Evolutionary conservation across 2,888 invertebrate species (phyloP).

Genomic region (Pseudoips prasinana): DNA sequence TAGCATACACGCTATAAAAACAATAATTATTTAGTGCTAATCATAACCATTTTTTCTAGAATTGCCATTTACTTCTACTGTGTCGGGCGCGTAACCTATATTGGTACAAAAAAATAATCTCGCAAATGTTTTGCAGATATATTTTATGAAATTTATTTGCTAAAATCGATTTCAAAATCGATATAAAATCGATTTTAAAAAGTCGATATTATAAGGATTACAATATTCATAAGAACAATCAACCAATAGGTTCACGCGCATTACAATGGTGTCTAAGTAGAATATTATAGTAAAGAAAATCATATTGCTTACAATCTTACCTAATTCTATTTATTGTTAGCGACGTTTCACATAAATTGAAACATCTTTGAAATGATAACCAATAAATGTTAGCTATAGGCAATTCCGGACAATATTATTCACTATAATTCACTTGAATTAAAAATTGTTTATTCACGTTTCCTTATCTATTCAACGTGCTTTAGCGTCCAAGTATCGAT

Average conservation of each 20-base stretch:
- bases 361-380: conserved; percentile 20
- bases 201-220: no score
- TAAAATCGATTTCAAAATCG: no score
- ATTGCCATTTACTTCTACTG: conserved; percentile 16
- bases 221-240: no score
- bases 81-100: conserved; percentile 1
- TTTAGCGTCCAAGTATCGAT: conserved; percentile 12
- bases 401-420: conserved; percentile 16
- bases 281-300: conserved; percentile 28
- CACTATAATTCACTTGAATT: conserved; percentile 14
- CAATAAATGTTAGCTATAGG: conserved; percentile 22
- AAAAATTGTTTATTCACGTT: conserved; percentile 14
- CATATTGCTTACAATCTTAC: conserved; percentile 40
- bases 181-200: no score
- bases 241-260: no score
- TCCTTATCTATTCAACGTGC: neutral
- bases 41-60: conserved; percentile 19
- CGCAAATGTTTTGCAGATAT: no score
- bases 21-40: conserved; percentile 20
- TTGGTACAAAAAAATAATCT: no score
- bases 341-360: conserved; percentile 24
- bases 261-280: conserved; percentile 15
- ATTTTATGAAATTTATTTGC: no score
- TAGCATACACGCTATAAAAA: conserved; percentile 23
- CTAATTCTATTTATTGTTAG: conserved; percentile 37